These are phyloP conservation scores for Calephelis perditalis DNA, from an alignment of 2,888 invertebrate species.

Conservation along the genomic window DNA sequence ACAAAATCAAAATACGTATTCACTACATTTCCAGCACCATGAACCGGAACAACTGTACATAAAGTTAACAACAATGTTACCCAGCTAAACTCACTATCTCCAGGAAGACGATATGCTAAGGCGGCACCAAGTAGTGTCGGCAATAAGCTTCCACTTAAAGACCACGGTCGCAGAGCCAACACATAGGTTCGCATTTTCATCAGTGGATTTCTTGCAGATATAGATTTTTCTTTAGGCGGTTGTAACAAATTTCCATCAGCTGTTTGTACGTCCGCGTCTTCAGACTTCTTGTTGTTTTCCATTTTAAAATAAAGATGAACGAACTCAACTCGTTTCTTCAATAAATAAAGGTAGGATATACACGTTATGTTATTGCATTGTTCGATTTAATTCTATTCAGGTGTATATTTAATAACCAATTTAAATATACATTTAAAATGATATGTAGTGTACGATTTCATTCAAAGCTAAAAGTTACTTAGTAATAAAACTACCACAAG, in stretches of 20 bases:
- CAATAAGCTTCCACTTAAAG: constrained; percentile 92
- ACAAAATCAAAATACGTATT: constrained; percentile 97
- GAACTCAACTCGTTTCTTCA: constrained; percentile 14
- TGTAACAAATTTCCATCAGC: constrained; percentile 67
- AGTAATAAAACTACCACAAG: no score
- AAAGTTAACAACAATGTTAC: constrained; percentile 88
- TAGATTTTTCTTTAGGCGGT: constrained; percentile 58
- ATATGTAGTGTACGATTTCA: no score
- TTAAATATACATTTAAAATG: no score
- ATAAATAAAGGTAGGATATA: not conserved
- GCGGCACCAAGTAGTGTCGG: constrained; percentile 94
- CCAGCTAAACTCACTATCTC: constrained; percentile 86
- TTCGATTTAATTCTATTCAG: not conserved
- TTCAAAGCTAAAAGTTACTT: no score
- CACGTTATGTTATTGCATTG: constrained; percentile 1
- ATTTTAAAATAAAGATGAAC: constrained; percentile 22
- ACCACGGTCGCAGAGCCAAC: constrained; percentile 95
- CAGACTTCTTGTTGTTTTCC: constrained; percentile 40
- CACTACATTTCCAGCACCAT: constrained; percentile 97
- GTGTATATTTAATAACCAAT: no score
- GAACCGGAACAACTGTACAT: constrained; percentile 93
- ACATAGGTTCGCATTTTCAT: constrained; percentile 95
- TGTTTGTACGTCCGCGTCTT: constrained; percentile 52
- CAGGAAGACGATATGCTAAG: constrained; percentile 90
- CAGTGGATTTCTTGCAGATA: constrained; percentile 72